phyloP scores from a whole-genome alignment of 2,113 vertebrate genomes.

The Meriones unguiculatus region DNA sequence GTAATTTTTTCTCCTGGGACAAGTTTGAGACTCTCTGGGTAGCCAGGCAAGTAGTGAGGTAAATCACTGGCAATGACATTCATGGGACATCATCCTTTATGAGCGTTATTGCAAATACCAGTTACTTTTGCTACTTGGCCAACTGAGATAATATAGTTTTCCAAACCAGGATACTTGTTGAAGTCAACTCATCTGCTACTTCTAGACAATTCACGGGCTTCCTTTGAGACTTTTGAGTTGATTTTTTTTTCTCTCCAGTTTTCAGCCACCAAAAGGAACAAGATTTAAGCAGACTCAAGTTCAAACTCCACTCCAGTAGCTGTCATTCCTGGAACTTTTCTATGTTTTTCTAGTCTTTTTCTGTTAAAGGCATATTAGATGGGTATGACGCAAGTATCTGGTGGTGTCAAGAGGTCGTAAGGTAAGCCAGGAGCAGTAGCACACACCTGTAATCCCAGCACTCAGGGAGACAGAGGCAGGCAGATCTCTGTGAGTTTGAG shows the following conservation, averaged over 20 bases:
- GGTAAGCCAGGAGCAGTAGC: no score
- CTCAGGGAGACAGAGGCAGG: no score
- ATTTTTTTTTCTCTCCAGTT: background rate
- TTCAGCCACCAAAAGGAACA: background rate
- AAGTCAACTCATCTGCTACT: background rate
- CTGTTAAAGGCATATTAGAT: background rate
- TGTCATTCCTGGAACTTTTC: background rate
- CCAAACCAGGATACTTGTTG: background rate
- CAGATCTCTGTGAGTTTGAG: no score
- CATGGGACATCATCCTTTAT: background rate
- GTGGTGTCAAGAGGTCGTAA: conserved; percentile 26
- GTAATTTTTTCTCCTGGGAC: background rate
- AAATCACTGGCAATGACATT: background rate
- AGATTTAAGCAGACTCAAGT: conserved; percentile 2
- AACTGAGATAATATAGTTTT: background rate
- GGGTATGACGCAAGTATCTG: background rate
- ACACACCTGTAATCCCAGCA: no score
- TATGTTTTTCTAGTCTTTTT: background rate
- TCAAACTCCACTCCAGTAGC: background rate
- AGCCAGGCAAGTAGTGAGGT: conserved; percentile 27
- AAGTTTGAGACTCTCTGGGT: conserved; percentile 32
- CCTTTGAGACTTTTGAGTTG: background rate
- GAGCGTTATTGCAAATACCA: conserved; percentile 26
- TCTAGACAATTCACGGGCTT: background rate
- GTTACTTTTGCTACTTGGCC: background rate